Evolutionary conservation across 2,113 vertebrate species (phyloP), one percentile per base, ranked within the genome.

Genomic region (Dinomys branickii): DNA sequence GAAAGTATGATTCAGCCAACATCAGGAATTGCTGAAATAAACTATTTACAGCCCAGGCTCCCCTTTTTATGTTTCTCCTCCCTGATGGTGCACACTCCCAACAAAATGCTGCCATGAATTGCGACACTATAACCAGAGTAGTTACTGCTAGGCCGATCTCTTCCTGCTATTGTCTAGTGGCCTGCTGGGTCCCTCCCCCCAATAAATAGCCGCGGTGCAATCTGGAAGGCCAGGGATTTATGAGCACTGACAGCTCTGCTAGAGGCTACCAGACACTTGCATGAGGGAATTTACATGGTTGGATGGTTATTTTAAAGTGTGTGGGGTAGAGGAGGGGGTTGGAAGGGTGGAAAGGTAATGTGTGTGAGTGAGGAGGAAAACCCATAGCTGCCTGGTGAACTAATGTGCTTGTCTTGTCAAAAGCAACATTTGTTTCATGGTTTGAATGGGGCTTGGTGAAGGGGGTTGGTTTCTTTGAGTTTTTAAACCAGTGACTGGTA

Each of bases 1-100:
- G 97, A 98, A 97, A 98, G 98, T 98, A 98, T 98, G 98, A 98
- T 98, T 98, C 92, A 85, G 97, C 98, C 98, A 98, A 97, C 98
- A 98, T 98, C 98, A 98, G 97, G 98, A 98, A 97, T 88, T 98
- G 97, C 98, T 73, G 96, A 97, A 98, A 98, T 98, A 98, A 98
- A 98, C 97, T 97, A 96, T 98, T 94, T 97, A 98, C 96, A 98
- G 98, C 97, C 97, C 95, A 96, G 82, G 95, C 97, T 97, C 91
- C 9, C 19, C 82, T 85, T 85, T 97, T 95, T 93, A 97, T 97
- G 96, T 95, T 88, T 81, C 56, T 80, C 88, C 90, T 97, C 95
- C 98, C 52, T 73, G 87, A 50, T 96, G 94, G 95, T 97, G 95
- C 95, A 82, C 88, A 94, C 95, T 96, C 92, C 95, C 91, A 78